Evolutionary conservation across 2,113 vertebrate species (phyloP).

Genomic region (Oryzias curvinotus): DNA sequence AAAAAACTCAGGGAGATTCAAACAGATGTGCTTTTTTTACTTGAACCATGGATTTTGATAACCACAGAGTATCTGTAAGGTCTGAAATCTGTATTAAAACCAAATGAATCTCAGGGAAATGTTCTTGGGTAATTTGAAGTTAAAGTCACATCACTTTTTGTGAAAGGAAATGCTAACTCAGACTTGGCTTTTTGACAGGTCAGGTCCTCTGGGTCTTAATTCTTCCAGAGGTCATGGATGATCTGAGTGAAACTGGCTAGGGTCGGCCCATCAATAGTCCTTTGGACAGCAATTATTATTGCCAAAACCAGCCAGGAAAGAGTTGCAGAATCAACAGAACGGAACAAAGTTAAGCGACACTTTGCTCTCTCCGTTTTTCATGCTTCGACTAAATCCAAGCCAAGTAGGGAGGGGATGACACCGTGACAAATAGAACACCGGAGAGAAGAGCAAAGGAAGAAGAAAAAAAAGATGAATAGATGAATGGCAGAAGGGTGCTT

Average conservation of each 20-base stretch:
- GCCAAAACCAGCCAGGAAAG: slow-evolving; percentile 50
- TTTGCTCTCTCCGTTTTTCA: slow-evolving; percentile 55
- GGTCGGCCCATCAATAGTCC: slow-evolving; percentile 63
- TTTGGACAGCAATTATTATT: slow-evolving; percentile 72
- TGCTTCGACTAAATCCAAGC: slow-evolving; percentile 45
- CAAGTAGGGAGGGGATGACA: slow-evolving; percentile 19
- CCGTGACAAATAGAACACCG: slow-evolving; percentile 19
- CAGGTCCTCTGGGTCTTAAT: slow-evolving; percentile 24
- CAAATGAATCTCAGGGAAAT: background rate
- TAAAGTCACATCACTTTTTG: background rate
- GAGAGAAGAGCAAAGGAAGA: slow-evolving; percentile 14
- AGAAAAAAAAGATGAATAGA: background rate
- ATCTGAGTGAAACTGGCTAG: slow-evolving; percentile 19
- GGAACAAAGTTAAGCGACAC: slow-evolving; percentile 64
- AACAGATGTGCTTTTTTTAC: no score
- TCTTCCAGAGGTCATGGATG: slow-evolving; percentile 33
- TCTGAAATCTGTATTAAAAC: background rate
- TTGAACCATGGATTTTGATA: no score
- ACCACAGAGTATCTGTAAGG: no score
- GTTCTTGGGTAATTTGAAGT: slow-evolving; percentile 4
- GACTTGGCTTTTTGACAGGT: slow-evolving; percentile 37
- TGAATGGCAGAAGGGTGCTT: slow-evolving; percentile 15
- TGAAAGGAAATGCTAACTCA: slow-evolving; percentile 42
- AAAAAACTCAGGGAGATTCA: no score
- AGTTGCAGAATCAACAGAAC: slow-evolving; percentile 74